Evolutionary conservation across 2,888 invertebrate genomes (phyloP), one percentile per base, ranked within the genome.

Genomic region (Ichneumoninae sp.): DNA sequence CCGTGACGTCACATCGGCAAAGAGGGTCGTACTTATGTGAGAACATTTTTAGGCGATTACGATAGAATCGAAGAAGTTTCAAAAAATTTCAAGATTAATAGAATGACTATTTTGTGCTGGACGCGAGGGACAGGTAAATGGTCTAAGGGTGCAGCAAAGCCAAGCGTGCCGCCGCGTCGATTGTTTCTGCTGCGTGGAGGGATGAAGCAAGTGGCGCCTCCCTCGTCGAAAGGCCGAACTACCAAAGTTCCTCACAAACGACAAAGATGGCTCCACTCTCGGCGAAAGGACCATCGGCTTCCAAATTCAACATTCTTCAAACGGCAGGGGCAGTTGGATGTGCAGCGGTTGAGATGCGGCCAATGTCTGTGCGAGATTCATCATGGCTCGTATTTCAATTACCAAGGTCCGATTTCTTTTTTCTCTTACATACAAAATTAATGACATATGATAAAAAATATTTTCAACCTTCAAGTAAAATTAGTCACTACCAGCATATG

Each of bases 351-450:
- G 52, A 62, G 33, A 47, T 47, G 30, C 33, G 72, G 66, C 86
- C 87, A 83, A 87, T 84, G 81, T 74, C 65, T 74, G 68, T 77
- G 79, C 69, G n/a, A 57, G 77, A 80, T 85, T 84, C 68, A 74
- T 19, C 65, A 62, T 52, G 36, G 72, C 68, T 71, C 76, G 77
- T 69, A 22, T 68, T 72, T 83, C 36, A 74, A 75, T 74, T 68
- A 62, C 65, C 71, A 13, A 36, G 22, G 13, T 40, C 40, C 26
- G 26, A n/a, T 40, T 26, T 66, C 1, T 62, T 65, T 13, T 47
- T 68, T 8, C 22, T 36, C 22, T 22, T 22, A 3, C 16, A 26
- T n/a, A 30, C 16, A 33, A 47, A 22, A 13, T 10, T 36, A 16
- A 22, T 13, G 8, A 57, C 3, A 3, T 26, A 8, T 13, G 22